phyloP scores from a whole-genome alignment of 2,113 vertebrate genomes.

The Bubo blakistoni region DNA sequence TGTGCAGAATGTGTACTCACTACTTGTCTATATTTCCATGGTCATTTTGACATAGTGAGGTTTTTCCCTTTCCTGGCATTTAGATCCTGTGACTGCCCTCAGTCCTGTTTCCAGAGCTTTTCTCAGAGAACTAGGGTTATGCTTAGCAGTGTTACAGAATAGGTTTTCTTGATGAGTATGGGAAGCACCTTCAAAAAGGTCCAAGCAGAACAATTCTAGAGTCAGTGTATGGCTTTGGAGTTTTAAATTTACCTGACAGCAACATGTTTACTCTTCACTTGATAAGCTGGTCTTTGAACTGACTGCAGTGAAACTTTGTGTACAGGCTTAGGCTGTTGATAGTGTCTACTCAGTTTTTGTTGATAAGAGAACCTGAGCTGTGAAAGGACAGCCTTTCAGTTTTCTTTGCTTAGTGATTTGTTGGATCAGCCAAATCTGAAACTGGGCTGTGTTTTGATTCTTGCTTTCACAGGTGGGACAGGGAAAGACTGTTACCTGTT shows the following conservation, averaged over 20 bases:
- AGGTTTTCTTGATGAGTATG: accelerated
- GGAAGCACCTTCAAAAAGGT: neutral
- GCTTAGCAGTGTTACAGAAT: accelerated
- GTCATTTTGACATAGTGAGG: neutral
- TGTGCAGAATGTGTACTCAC: neutral
- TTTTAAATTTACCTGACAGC: neutral
- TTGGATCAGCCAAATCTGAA: neutral
- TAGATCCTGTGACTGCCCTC: neutral
- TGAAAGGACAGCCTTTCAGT: neutral
- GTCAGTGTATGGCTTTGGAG: neutral
- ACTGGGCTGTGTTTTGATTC: neutral
- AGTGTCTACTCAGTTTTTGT: neutral
- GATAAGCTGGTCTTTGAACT: neutral
- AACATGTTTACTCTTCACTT: neutral
- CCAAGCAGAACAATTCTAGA: neutral
- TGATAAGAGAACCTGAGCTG: neutral
- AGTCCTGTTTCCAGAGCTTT: neutral
- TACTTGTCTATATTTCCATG: neutral
- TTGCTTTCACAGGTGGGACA: neutral
- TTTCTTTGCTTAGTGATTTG: neutral
- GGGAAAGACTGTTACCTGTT: neutral
- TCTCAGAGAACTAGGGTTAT: accelerated
- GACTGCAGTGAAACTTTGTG: neutral
- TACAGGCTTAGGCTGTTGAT: neutral
- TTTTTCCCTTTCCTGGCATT: accelerated